A percentile compares a stretch with the other conserved stretches of the same genome.
phyloP scores from a whole-genome alignment of 2,888 invertebrate genomes.

The Adela reaumurella region DNA sequence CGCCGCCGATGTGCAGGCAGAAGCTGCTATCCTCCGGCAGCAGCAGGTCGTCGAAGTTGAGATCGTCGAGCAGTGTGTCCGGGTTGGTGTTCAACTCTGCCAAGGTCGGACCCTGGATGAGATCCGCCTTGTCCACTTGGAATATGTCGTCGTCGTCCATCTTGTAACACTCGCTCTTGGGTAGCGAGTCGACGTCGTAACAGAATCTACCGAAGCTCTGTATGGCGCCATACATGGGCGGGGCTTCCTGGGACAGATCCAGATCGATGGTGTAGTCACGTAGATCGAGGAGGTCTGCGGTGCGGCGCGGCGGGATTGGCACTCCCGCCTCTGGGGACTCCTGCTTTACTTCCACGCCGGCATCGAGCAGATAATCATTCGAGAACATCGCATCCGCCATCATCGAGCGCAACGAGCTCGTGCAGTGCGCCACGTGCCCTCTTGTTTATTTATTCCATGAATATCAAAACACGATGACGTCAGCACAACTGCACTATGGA shows the following conservation, averaged over 20 bases:
- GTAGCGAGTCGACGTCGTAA: constrained; percentile 36
- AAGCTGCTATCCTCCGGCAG: constrained; percentile 67
- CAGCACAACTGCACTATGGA: constrained; percentile 5
- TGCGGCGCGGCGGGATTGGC: constrained; percentile 59
- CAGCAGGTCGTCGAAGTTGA: constrained; percentile 81
- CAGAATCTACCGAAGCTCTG: constrained; percentile 34
- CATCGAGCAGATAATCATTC: constrained; percentile 61
- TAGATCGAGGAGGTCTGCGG: constrained; percentile 24
- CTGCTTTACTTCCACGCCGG: constrained; percentile 61
- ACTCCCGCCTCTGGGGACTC: constrained; percentile 56
- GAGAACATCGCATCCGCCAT: constrained; percentile 64
- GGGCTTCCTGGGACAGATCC: constrained; percentile 53
- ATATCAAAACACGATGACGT: constrained; percentile 1
- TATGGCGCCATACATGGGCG: constrained; percentile 33
- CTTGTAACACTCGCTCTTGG: constrained; percentile 62
- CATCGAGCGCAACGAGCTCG: constrained; percentile 14
- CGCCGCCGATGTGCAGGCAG: constrained; percentile 48
- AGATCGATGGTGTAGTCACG: constrained; percentile 55
- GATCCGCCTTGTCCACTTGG: constrained; percentile 81
- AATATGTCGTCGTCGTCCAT: constrained; percentile 89
- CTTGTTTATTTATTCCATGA: constrained; percentile 31
- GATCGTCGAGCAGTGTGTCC: constrained; percentile 75
- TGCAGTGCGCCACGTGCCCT: constrained; percentile 43
- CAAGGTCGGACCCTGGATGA: constrained; percentile 78
- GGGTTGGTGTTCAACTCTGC: constrained; percentile 84